phyloP scores from a whole-genome alignment of 2,797 vertebrate genomes.

The Notoglanidium macrostoma region DNA sequence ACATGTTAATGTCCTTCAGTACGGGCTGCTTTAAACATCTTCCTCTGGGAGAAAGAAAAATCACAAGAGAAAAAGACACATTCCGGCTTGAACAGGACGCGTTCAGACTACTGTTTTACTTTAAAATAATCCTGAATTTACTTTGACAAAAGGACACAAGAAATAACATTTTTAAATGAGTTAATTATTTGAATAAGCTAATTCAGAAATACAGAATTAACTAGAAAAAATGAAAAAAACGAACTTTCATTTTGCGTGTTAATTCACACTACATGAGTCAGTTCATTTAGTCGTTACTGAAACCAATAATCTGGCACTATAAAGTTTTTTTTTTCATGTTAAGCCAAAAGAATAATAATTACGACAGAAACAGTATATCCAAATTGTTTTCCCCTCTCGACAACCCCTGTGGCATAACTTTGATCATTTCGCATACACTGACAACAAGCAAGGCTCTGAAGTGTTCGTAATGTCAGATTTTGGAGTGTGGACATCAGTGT shows the following conservation, averaged over 20 bases:
- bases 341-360: slow-evolving; percentile 10
- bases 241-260: neutral
- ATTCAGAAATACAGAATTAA: neutral
- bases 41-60: slow-evolving; percentile 15
- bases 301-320: neutral
- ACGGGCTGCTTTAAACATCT: slow-evolving; percentile 51
- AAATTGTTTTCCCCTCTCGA: neutral
- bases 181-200: neutral
- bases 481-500: slow-evolving; percentile 25
- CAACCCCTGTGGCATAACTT: slow-evolving; percentile 50
- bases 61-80: slow-evolving; percentile 15
- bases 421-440: slow-evolving; percentile 59
- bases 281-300: neutral
- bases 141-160: neutral
- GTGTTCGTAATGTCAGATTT: slow-evolving; percentile 49
- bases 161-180: neutral
- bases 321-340: neutral
- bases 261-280: neutral
- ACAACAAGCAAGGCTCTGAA: slow-evolving; percentile 23
- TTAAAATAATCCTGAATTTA: neutral
- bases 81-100: slow-evolving; percentile 19
- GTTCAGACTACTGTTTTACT: slow-evolving; percentile 25
- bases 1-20: slow-evolving; percentile 72
- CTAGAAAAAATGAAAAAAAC: neutral
- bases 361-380: neutral